Conservation (phyloP, 37 sponge, comb jelly and placozoan genomes). For the Crambe crambe region DNA sequence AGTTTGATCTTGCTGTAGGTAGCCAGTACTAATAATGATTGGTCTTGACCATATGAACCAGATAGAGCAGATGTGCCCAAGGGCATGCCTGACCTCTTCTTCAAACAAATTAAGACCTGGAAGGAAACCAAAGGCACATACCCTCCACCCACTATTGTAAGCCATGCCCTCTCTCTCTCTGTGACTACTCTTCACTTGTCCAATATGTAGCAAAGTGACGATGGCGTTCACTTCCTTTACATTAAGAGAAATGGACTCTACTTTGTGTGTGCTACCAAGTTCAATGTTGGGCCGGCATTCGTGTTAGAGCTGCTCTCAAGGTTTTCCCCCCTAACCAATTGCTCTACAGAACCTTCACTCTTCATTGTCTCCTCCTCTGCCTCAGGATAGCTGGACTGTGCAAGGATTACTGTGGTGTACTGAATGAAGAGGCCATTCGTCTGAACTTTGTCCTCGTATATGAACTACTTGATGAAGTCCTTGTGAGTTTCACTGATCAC, state of each 20-base stretch:
- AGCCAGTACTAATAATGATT: conserved; percentile 4
- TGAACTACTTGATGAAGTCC: conserved; percentile 92
- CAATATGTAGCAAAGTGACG: conserved; percentile 46
- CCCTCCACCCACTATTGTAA: conserved; percentile 85
- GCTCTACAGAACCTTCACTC: background rate
- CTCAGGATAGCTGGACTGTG: conserved; percentile 79
- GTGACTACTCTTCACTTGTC: background rate
- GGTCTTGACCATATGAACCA: background rate
- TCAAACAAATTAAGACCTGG: conserved; percentile 78
- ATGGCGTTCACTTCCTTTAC: conserved; percentile 80
- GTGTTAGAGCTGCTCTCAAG: conserved; percentile 83
- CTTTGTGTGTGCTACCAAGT: conserved; percentile 92
- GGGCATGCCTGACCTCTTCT: conserved; percentile 77
- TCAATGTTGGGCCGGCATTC: conserved; percentile 83
- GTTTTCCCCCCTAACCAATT: conserved; percentile 19
- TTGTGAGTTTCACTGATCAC: conserved; percentile 53
- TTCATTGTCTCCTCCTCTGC: background rate
- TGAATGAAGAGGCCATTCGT: conserved; percentile 91
- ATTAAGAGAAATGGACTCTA: conserved; percentile 85
- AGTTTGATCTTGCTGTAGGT: too few relatives aligned
- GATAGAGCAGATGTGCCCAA: conserved; percentile 74
- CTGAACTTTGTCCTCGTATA: conserved; percentile 91
- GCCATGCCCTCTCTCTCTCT: background rate
- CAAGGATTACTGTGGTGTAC: conserved; percentile 95
- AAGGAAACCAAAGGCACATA: conserved; percentile 74